These are phyloP conservation scores for Zygogramma bicolorata DNA, from an alignment of 2,888 invertebrate genomes.

Conservation along the genomic window DNA sequence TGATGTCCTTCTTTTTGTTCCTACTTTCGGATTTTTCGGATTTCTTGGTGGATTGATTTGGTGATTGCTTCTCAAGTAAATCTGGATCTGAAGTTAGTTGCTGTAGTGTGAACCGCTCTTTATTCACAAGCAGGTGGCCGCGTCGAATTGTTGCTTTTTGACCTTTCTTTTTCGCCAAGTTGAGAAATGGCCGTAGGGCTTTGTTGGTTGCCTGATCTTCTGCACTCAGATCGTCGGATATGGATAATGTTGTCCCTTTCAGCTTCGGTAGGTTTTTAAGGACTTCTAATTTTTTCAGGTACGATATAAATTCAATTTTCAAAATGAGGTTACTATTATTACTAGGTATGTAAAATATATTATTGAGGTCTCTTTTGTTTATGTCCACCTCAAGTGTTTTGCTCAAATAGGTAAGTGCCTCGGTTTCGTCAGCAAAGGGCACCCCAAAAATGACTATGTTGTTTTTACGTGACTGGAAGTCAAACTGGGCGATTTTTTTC, in stretches of 20 bases:
- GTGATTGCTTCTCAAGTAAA: background rate
- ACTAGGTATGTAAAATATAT: background rate
- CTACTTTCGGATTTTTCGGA: background rate
- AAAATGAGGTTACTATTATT: background rate
- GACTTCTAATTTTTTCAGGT: background rate
- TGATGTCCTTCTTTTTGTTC: background rate
- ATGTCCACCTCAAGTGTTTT: background rate
- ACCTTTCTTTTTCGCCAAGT: background rate
- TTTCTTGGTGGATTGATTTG: background rate
- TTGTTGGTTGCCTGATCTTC: background rate
- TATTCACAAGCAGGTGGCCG: background rate
- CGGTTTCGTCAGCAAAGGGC: background rate
- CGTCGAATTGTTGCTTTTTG: background rate
- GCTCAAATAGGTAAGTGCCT: background rate
- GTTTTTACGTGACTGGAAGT: background rate
- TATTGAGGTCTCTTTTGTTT: background rate
- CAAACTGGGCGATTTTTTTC: background rate
- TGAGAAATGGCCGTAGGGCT: background rate
- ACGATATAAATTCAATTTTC: background rate
- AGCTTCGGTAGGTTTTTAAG: background rate
- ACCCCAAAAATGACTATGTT: background rate
- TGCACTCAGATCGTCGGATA: background rate
- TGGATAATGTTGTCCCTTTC: background rate
- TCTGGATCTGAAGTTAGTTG: background rate
- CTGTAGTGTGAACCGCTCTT: background rate